These are phyloP conservation scores for Aptenodytes forsteri DNA, from an alignment of 2,113 vertebrate genomes.

Conservation along the genomic window DNA sequence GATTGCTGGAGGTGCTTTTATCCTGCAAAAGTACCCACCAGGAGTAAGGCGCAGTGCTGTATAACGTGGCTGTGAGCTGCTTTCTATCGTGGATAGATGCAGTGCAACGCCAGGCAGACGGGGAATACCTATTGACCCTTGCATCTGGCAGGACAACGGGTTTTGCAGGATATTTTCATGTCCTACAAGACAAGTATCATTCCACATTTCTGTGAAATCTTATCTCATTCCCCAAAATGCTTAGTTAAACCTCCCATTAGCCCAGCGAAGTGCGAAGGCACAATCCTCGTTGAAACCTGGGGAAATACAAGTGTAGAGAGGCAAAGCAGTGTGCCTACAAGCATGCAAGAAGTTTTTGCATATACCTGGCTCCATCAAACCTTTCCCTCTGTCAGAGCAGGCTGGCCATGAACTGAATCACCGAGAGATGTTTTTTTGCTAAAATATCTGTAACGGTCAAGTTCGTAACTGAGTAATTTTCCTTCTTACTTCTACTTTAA, in stretches of 20 bases:
- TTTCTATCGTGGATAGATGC: rapidly evolving
- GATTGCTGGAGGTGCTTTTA: not conserved
- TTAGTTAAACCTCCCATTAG: not conserved
- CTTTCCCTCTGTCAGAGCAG: not conserved
- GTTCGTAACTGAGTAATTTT: not conserved
- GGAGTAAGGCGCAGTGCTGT: not conserved
- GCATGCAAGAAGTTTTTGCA: not conserved
- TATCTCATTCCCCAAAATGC: not conserved
- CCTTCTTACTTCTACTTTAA: not conserved
- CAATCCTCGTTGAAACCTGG: not conserved
- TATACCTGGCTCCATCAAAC: not conserved
- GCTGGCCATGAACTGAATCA: not conserved
- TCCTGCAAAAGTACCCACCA: not conserved
- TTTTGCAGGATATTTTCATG: not conserved
- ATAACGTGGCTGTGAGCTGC: not conserved
- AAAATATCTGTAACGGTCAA: not conserved
- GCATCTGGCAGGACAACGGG: not conserved
- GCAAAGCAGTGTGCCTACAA: not conserved
- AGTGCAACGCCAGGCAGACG: not conserved
- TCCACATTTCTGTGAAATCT: not conserved
- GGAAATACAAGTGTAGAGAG: not conserved
- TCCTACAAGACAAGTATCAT: not conserved
- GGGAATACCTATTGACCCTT: not conserved
- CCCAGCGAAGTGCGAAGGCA: not conserved
- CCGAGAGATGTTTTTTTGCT: not conserved